These are phyloP conservation scores for Masnerella sp. DNA, from an alignment of 2,888 invertebrate genomes.

Conservation along the genomic window DNA sequence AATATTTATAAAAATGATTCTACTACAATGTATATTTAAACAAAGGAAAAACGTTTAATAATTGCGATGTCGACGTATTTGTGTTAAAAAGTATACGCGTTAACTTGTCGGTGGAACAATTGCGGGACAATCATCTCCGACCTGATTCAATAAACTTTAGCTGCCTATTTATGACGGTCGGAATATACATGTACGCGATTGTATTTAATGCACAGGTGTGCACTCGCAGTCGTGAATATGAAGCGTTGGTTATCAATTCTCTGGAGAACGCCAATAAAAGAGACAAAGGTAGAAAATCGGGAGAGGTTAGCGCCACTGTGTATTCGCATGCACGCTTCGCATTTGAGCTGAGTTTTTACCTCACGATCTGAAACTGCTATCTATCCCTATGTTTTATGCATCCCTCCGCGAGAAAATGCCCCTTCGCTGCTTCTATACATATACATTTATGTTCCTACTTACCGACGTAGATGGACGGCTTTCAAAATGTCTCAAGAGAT, in stretches of 20 bases:
- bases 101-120: constrained; percentile 47
- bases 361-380: constrained; percentile 63
- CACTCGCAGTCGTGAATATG: constrained; percentile 53
- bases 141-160: constrained; percentile 57
- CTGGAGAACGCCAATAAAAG: constrained; percentile 72
- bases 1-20: constrained; percentile 8
- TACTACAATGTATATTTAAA: constrained; percentile 8
- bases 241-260: constrained; percentile 70
- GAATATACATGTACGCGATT: constrained; percentile 20
- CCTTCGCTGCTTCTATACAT: constrained; percentile 32
- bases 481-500: constrained; percentile 61
- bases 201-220: constrained; percentile 56
- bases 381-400: constrained; percentile 73
- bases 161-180: constrained; percentile 37
- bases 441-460: constrained; percentile 50
- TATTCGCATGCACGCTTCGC: constrained; percentile 56
- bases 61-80: constrained; percentile 28
- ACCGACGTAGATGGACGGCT: constrained; percentile 59
- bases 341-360: constrained; percentile 66
- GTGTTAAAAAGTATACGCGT: constrained; percentile 20
- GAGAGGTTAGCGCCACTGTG: constrained; percentile 57
- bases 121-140: constrained; percentile 47
- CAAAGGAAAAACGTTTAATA: constrained; percentile 10
- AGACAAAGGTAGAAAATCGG: constrained; percentile 67
- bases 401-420: constrained; percentile 60